A percentile compares a stretch with the other conserved stretches of the same genome.
phyloP scores from a whole-genome alignment of 2,888 invertebrate genomes.

The Chymomyza procnemis region DNA sequence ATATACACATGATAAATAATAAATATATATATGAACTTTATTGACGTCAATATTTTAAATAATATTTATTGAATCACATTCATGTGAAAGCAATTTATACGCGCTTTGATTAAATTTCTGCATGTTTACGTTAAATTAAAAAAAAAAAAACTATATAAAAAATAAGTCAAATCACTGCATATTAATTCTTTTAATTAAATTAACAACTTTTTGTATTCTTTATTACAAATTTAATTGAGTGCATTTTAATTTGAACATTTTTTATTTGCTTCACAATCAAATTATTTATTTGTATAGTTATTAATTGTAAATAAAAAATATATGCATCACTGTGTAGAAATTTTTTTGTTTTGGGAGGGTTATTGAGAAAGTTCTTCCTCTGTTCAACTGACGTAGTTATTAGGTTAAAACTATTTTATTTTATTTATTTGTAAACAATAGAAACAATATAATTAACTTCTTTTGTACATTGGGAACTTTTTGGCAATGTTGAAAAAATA shows the following conservation, averaged over 20 bases:
- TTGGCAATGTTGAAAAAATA: too few species aligned
- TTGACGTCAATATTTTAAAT: background rate
- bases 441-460: background rate
- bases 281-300: background rate
- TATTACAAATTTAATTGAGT: background rate
- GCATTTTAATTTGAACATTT: background rate
- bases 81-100: background rate
- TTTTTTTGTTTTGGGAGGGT: background rate
- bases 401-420: background rate
- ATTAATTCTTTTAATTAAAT: slow-evolving; percentile 59
- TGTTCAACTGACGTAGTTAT: background rate
- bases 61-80: background rate
- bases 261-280: too few species aligned
- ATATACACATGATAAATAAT: background rate
- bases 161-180: slow-evolving; percentile 45
- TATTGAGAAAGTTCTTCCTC: background rate
- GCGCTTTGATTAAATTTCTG: background rate
- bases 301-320: background rate
- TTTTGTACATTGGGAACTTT: background rate
- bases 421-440: background rate
- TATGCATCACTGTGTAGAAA: background rate
- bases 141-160: slow-evolving; percentile 35
- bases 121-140: background rate
- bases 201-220: slow-evolving; percentile 38
- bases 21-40: background rate